A percentile compares a stretch with the other conserved stretches of the same genome.
Conservation (phyloP, 2,888 invertebrate species). For the Alloplasta piceator region DNA sequence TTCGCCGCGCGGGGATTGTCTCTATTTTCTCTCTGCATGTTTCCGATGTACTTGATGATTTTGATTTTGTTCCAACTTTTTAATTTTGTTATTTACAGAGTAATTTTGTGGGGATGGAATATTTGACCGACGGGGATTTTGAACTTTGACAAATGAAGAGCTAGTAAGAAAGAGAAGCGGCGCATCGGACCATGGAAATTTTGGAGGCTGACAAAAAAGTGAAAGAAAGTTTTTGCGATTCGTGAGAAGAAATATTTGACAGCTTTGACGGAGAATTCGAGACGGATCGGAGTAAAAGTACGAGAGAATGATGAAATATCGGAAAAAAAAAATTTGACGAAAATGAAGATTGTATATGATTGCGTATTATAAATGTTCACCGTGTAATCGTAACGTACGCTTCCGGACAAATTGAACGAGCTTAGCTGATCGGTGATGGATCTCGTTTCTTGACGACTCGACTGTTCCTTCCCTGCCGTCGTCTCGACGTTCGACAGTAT, state of each 20-base stretch:
- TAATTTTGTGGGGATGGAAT: constrained; percentile 3
- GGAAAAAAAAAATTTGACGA: constrained; percentile 11
- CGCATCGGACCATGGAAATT: constrained; percentile 4
- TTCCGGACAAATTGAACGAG: constrained; percentile 75
- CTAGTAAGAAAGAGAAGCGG: constrained; percentile 2
- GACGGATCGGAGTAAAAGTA: background rate
- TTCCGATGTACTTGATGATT: background rate
- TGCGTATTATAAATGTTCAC: constrained; percentile 65
- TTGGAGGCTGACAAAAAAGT: background rate
- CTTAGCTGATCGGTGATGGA: constrained; percentile 75
- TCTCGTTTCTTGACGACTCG: constrained; percentile 73
- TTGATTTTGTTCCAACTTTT: background rate
- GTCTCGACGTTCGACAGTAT: constrained; percentile 70
- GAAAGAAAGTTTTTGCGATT: background rate
- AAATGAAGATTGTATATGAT: background rate
- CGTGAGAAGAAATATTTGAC: background rate
- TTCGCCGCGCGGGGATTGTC: background rate
- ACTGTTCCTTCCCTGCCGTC: constrained; percentile 75
- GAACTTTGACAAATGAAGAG: constrained; percentile 39
- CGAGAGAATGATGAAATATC: background rate
- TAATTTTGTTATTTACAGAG: background rate
- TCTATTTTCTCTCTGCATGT: constrained; percentile 19
- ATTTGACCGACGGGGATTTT: constrained; percentile 8
- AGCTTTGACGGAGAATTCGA: background rate
- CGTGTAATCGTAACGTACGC: constrained; percentile 67